A percentile compares a stretch with the other conserved stretches of the same genome.
phyloP scores from a whole-genome alignment of 2,797 vertebrate genomes.

The Galagoides demidoff region DNA sequence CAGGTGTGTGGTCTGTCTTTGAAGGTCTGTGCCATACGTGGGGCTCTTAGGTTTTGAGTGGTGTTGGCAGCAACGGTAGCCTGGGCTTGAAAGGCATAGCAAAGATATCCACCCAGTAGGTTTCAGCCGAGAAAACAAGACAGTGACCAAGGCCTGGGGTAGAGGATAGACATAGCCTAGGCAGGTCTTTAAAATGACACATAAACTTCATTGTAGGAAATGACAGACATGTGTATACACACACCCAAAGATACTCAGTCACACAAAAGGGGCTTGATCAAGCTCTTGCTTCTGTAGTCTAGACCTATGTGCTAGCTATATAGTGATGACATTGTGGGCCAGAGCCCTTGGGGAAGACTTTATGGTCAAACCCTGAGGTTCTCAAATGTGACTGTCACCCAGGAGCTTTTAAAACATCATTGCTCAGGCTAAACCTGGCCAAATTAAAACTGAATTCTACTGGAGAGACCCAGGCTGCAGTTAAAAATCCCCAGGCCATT shows the following conservation, averaged over 20 bases:
- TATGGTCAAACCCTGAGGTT: background rate
- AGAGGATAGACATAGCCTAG: background rate
- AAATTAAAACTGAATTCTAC: background rate
- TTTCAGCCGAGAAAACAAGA: background rate
- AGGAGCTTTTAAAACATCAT: background rate
- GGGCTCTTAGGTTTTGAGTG: background rate
- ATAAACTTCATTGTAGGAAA: background rate
- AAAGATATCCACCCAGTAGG: background rate
- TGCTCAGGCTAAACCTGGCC: background rate
- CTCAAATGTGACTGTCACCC: background rate
- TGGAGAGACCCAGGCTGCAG: background rate
- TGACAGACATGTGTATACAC: accelerated
- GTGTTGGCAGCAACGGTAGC: background rate
- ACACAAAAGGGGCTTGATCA: background rate
- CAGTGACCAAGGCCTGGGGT: background rate
- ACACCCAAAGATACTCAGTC: background rate
- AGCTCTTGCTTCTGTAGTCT: background rate
- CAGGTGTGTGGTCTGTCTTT: accelerated
- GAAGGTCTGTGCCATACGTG: background rate
- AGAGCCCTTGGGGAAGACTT: background rate
- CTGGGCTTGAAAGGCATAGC: background rate
- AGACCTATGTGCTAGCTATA: background rate
- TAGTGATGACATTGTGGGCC: background rate
- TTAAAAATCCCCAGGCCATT: background rate
- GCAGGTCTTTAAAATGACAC: background rate